These are phyloP conservation scores for Zelleria hepariella DNA, from an alignment of 2,888 invertebrate genomes.

Conservation along the genomic window DNA sequence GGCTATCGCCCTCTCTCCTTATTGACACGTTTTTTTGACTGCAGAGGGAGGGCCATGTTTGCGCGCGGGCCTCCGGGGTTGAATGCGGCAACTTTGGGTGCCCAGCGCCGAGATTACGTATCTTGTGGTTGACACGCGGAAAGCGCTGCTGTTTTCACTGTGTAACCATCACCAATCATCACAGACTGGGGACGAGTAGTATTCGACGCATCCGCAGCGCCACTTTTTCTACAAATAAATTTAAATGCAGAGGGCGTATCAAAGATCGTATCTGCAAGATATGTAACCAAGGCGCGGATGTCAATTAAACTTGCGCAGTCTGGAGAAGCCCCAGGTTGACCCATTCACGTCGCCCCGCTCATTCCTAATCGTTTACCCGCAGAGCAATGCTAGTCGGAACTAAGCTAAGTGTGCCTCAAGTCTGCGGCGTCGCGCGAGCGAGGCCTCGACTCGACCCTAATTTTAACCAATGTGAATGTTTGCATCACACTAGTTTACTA, in stretches of 20 bases:
- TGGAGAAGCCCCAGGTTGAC: background rate
- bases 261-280: too few species aligned
- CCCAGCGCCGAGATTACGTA: background rate
- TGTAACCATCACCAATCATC: too few species aligned
- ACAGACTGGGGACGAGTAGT: too few species aligned
- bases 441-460: background rate
- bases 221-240: too few species aligned
- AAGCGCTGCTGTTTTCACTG: background rate
- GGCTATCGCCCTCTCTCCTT: background rate
- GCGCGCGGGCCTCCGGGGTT: background rate
- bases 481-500: conserved; percentile 20
- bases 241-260: too few species aligned
- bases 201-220: too few species aligned
- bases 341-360: background rate
- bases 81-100: background rate
- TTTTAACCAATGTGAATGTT: conserved; percentile 8
- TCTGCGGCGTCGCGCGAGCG: background rate
- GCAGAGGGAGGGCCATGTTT: background rate
- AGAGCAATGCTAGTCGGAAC: conserved; percentile 2
- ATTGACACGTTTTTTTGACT: conserved; percentile 4
- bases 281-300: too few species aligned
- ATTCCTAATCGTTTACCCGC: conserved; percentile 2
- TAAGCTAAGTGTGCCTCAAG: background rate
- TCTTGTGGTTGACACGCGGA: background rate
- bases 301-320: background rate